A percentile compares a stretch with the other conserved stretches of the same genome.
phyloP scores from a whole-genome alignment of 2,888 invertebrate species.

The Drosophila parthenogenetica region DNA sequence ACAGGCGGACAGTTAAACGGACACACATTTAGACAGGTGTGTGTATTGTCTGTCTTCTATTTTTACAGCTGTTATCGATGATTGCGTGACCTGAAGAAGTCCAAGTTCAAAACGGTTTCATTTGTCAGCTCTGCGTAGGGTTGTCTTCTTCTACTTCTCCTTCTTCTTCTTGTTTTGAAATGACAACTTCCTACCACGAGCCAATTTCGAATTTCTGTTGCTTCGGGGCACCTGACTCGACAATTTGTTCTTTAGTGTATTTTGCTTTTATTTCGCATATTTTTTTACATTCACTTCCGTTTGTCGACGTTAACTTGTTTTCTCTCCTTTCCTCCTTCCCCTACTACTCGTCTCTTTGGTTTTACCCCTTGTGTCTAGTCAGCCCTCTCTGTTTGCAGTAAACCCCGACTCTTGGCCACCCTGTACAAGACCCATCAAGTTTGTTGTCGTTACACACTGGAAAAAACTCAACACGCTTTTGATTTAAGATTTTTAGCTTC shows the following conservation, averaged over 20 bases:
- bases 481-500: too few species aligned
- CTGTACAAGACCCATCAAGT: too few species aligned
- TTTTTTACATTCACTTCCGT: conserved; percentile 58
- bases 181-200: conserved; percentile 16
- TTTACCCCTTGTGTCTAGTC: conserved; percentile 27
- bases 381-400: conserved; percentile 2
- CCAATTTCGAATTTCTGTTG: conserved; percentile 2
- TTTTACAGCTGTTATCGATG: conserved; percentile 47
- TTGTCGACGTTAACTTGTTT: conserved; percentile 44
- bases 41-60: neutral
- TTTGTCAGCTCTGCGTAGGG: conserved; percentile 32
- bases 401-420: neutral
- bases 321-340: neutral
- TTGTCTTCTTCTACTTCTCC: neutral
- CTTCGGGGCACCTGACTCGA: conserved; percentile 2
- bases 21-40: neutral
- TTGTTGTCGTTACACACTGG: too few species aligned
- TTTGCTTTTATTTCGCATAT: conserved; percentile 31
- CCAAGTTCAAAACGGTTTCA: conserved; percentile 62
- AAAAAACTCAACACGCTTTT: too few species aligned
- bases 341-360: neutral
- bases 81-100: conserved; percentile 57
- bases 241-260: neutral
- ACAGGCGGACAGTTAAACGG: neutral
- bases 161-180: neutral